Evolutionary conservation across 2,797 vertebrate species (phyloP).

Genomic region (Enteromius unitaeniatus): DNA sequence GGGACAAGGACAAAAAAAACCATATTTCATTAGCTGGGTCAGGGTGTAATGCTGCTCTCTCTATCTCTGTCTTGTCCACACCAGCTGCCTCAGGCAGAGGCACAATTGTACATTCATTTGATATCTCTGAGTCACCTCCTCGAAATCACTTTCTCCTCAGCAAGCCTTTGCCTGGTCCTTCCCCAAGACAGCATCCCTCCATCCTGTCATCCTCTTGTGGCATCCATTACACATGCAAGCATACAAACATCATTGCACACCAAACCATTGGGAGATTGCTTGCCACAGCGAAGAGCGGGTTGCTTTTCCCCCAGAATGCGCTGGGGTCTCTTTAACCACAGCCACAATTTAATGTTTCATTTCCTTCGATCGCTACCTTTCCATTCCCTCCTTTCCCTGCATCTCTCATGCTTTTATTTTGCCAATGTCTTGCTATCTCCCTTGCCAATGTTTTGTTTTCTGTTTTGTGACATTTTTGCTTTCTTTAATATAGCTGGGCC

Average conservation of each 20-base stretch:
- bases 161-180: not conserved
- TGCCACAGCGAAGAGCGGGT: not conserved
- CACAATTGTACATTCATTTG: constrained; percentile 38
- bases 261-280: constrained; percentile 24
- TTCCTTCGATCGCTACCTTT: constrained; percentile 27
- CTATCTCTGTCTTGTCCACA: constrained; percentile 18
- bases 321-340: constrained; percentile 21
- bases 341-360: constrained; percentile 41
- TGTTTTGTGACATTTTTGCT: constrained; percentile 29
- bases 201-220: constrained; percentile 32
- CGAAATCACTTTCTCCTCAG: constrained; percentile 15
- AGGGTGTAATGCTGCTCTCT: constrained; percentile 10
- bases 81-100: constrained; percentile 13
- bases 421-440: not conserved
- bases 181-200: constrained; percentile 15
- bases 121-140: constrained; percentile 33
- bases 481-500: constrained; percentile 9
- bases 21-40: constrained; percentile 22
- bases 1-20: not conserved
- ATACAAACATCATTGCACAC: constrained; percentile 2
- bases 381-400: not conserved
- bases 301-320: constrained; percentile 23
- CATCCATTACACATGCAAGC: constrained; percentile 37
- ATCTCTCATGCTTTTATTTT: constrained; percentile 1
- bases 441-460: constrained; percentile 30